A percentile compares a stretch with the other conserved stretches of the same genome.
These are phyloP conservation scores for Seriola aureovittata DNA, from an alignment of 2,113 vertebrate species.

Conservation along the genomic window DNA sequence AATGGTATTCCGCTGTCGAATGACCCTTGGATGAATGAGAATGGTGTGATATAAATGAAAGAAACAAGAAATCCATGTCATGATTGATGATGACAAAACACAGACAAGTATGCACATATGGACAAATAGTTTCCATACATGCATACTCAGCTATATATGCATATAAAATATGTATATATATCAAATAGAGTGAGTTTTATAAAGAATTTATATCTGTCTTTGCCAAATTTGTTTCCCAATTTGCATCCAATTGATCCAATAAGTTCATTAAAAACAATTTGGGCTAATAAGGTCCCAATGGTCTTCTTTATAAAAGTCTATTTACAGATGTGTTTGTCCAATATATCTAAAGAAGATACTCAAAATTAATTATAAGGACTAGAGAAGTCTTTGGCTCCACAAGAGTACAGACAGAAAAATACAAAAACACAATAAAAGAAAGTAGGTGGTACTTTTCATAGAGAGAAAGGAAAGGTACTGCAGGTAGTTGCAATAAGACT, in stretches of 20 bases:
- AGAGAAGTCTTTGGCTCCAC: conserved; percentile 58
- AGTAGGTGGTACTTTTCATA: conserved; percentile 18
- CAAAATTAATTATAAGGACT: conserved; percentile 32
- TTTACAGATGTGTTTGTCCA: conserved; percentile 75
- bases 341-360: conserved; percentile 85
- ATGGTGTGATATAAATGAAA: conserved; percentile 60
- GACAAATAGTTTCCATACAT: conserved; percentile 62
- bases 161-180: conserved; percentile 85
- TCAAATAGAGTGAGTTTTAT: conserved; percentile 87
- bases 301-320: conserved; percentile 86
- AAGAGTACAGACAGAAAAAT: conserved; percentile 26
- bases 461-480: conserved; percentile 11
- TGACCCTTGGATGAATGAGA: conserved; percentile 74
- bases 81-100: conserved; percentile 75
- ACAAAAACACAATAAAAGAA: conserved; percentile 23
- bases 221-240: conserved; percentile 75
- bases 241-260: conserved; percentile 60
- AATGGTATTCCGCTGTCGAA: conserved; percentile 83
- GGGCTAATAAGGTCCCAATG: conserved; percentile 66
- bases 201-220: conserved; percentile 78
- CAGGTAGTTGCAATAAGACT: conserved; percentile 9
- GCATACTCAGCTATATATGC: conserved; percentile 84
- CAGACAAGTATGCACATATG: conserved; percentile 79
- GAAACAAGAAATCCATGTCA: conserved; percentile 47
- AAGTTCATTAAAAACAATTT: conserved; percentile 64